Evolutionary conservation across 2,113 vertebrate species (phyloP).

Genomic region (Pristiophorus japonicus): DNA sequence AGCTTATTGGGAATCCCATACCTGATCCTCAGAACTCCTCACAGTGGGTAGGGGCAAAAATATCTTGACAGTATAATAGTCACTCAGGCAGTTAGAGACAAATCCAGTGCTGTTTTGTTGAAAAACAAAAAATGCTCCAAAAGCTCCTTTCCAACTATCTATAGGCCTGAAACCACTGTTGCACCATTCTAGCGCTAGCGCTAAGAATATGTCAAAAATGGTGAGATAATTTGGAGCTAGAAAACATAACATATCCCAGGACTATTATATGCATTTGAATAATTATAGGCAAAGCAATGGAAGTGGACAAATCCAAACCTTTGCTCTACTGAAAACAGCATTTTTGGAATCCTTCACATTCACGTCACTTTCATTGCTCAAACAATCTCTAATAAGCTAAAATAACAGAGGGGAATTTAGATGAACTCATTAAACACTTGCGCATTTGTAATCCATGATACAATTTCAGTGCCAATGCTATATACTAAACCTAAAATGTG

Average conservation of each 20-base stretch:
- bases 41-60: too few relatives aligned
- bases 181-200: too few relatives aligned
- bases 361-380: not conserved
- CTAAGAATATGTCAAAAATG: too few relatives aligned
- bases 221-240: too few relatives aligned
- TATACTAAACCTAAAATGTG: not conserved
- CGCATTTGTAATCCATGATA: not conserved
- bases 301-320: not conserved
- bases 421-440: not conserved
- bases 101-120: too few relatives aligned
- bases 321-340: not conserved
- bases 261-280: not conserved
- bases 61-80: too few relatives aligned
- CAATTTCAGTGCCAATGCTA: not conserved
- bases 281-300: not conserved
- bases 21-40: too few relatives aligned
- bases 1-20: too few relatives aligned
- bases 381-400: not conserved
- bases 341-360: not conserved
- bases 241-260: not conserved
- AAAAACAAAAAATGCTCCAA: too few relatives aligned
- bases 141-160: too few relatives aligned
- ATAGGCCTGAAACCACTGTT: not conserved
- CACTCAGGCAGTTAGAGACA: too few relatives aligned
- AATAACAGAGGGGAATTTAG: not conserved